Base-by-base conservation (phyloP, 2,113 vertebrate genomes). In the Myocastor coypus region DNA sequence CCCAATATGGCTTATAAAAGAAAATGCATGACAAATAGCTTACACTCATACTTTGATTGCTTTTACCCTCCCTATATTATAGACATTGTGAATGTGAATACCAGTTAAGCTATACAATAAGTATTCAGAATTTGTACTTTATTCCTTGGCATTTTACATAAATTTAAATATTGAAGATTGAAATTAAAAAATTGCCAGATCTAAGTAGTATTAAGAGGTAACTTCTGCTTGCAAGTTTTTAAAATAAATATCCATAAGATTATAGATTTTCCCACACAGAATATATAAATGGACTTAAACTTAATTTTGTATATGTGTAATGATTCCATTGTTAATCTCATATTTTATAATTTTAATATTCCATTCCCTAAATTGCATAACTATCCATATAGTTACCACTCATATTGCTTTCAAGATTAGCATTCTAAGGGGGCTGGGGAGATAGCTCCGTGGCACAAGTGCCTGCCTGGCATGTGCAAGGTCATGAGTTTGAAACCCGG, bases 201-300 rank as follows among this genome's bases (percentile, higher is more conserved):
- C 28, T 40, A 73, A 87, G 4, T 91, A 82, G 63, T 37, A 77
- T 52, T 89, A 95, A 71, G 69, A 64, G 22, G 61, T 87, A 78
- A 77, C 37, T 78, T 85, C 83, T 26, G 34, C 92, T 28, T 55
- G 28, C 0, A 94, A 71, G 84, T 52, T 64, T 75, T 69, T 32
- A 61, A 26, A 4, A 64, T 11, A 24, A 80, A 63, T 5, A 69
- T 52, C 6, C 3, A 0, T 94, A 84, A 68, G 13, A 11, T n/a
- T 63, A 1, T n/a, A 87, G 13, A 37, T 83, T 89, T 97, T 94
- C 69, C 4, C 16, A 91, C 1, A 55, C 30, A 77, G 8, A 83
- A 73, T 88, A 83, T 95, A 61, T 88, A 92, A 71, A 68, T 83
- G 28, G 3, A 57, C 4, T 84, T 83, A 94, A 88, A 37, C 42